These are phyloP conservation scores for Cephalopachus bancanus DNA, from an alignment of 2,797 vertebrate genomes.

Conservation along the genomic window DNA sequence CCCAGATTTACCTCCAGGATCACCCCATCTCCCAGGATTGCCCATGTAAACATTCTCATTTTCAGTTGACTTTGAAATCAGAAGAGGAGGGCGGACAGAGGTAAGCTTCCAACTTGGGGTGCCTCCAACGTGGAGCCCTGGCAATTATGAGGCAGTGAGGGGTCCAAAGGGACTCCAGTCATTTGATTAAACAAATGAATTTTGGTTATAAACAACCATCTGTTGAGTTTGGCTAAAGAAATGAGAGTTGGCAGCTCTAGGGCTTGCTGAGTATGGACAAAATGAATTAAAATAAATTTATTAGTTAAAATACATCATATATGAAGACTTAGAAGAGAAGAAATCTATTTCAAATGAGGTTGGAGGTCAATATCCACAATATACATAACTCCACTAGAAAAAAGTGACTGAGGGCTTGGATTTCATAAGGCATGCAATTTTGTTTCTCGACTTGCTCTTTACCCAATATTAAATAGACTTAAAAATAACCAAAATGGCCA, in stretches of 20 bases:
- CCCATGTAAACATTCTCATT: background rate
- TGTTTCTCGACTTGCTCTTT: background rate
- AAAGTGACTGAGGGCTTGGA: background rate
- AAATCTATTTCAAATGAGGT: background rate
- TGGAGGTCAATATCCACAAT: background rate
- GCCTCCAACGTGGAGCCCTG: background rate
- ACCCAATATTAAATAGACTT: background rate
- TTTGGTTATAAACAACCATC: background rate
- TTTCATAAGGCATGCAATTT: background rate
- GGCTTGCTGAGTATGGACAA: background rate
- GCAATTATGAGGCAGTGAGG: background rate
- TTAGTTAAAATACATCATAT: background rate
- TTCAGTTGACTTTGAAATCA: background rate
- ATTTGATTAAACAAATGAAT: background rate
- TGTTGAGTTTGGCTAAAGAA: background rate
- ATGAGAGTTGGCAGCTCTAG: background rate
- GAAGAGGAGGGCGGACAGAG: background rate
- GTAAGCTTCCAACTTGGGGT: background rate
- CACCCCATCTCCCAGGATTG: background rate
- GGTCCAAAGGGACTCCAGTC: background rate
- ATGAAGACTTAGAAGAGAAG: background rate
- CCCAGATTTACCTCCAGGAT: background rate
- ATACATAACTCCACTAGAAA: background rate
- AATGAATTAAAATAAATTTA: slow-evolving; percentile 16
- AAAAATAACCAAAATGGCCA: background rate